Evolutionary conservation across 2,797 vertebrate genomes (phyloP).

Genomic region (Lepilemur septentrionalis): DNA sequence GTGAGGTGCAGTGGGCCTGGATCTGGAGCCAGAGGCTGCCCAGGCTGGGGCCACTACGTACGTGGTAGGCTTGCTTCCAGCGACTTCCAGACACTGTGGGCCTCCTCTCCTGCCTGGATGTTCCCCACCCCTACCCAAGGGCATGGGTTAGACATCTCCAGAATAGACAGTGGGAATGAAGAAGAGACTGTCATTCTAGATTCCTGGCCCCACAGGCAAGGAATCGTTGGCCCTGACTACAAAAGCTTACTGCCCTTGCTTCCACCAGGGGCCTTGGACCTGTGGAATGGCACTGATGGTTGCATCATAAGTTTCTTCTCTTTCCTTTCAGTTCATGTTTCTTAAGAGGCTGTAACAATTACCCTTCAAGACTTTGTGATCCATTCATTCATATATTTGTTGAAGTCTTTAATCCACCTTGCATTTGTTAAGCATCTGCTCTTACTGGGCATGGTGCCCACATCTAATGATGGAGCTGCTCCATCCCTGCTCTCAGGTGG

Average conservation of each 20-base stretch:
- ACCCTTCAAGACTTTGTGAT: background rate
- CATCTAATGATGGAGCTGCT: background rate
- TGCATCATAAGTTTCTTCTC: background rate
- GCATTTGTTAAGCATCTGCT: background rate
- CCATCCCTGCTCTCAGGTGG: background rate
- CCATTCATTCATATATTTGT: background rate
- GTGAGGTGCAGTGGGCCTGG: background rate
- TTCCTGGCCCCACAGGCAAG: background rate
- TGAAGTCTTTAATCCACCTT: slow-evolving; percentile 2
- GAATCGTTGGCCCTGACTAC: background rate
- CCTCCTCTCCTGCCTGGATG: background rate
- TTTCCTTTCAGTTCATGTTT: background rate
- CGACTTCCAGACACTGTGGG: background rate
- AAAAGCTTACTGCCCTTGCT: background rate
- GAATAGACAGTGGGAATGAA: background rate
- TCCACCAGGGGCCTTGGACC: background rate
- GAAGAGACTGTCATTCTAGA: background rate
- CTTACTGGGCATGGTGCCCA: rapidly evolving
- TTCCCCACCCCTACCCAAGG: no score
- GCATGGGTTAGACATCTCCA: background rate
- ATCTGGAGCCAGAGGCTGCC: background rate
- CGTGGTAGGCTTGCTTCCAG: background rate
- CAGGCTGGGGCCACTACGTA: rapidly evolving
- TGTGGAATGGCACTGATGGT: background rate
- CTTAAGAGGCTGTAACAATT: background rate